Percentiles rank a stretch among this genome's conserved stretches.
Conservation (phyloP, 2,113 vertebrate species). For the Clupea harengus region DNA sequence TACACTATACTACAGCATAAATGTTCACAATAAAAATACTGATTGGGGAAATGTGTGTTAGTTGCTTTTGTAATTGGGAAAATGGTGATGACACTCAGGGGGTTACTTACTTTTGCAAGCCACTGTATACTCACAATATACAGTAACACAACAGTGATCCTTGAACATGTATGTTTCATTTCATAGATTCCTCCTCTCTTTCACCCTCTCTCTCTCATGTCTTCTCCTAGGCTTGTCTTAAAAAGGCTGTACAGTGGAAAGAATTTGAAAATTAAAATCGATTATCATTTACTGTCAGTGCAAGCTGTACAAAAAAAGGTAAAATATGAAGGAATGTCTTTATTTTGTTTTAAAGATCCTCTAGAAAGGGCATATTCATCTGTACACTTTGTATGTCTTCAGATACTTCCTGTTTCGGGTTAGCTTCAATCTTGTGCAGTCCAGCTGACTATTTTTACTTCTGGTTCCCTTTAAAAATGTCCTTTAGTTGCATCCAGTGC, state of each 20-base stretch:
- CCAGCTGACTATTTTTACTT: background rate
- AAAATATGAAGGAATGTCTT: constrained; percentile 2
- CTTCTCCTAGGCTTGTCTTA: background rate
- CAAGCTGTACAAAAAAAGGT: constrained; percentile 16
- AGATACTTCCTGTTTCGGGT: background rate
- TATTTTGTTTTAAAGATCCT: background rate
- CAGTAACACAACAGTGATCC: constrained; percentile 4
- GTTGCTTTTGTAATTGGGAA: background rate
- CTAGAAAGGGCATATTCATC: constrained; percentile 9
- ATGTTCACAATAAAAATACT: background rate
- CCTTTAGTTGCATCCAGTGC: background rate
- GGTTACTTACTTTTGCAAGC: background rate
- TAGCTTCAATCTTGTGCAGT: background rate
- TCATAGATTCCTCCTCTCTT: background rate
- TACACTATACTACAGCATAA: background rate
- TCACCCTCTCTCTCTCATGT: background rate
- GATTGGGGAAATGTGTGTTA: background rate
- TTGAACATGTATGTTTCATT: constrained; percentile 1
- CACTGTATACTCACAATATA: background rate
- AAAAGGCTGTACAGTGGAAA: constrained; percentile 18
- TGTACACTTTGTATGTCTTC: constrained; percentile 4
- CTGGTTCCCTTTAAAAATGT: constrained; percentile 3
- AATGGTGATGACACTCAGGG: background rate
- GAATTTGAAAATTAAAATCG: constrained; percentile 4
- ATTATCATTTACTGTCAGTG: constrained; percentile 12